These are phyloP conservation scores for Arizona elegans DNA, from an alignment of 2,113 vertebrate species.

Conservation along the genomic window DNA sequence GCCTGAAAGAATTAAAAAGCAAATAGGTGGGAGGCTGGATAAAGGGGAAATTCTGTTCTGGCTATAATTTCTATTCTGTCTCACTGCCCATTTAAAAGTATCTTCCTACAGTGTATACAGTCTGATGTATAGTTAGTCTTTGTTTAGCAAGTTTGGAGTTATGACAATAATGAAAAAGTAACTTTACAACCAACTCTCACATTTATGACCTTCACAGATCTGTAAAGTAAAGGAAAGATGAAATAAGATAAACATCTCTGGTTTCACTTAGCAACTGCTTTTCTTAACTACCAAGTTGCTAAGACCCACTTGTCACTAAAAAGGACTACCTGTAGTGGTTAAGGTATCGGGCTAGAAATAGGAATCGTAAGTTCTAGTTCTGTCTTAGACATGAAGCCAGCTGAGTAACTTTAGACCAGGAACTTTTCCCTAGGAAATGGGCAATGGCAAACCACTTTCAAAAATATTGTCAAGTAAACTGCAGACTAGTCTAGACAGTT, in stretches of 20 bases:
- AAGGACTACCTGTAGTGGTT: not conserved
- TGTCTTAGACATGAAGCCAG: not conserved
- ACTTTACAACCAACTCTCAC: not conserved
- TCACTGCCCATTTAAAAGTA: not conserved
- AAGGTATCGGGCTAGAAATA: not conserved
- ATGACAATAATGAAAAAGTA: not conserved
- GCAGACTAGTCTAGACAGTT: not conserved
- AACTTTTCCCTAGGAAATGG: not conserved
- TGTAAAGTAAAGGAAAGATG: not conserved
- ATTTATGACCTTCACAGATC: not conserved
- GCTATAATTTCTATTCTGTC: not conserved
- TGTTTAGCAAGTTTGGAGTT: not conserved
- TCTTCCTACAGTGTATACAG: not conserved
- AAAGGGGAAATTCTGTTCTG: not conserved
- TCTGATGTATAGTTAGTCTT: not conserved
- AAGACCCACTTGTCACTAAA: not conserved
- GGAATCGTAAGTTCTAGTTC: not conserved
- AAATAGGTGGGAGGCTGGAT: not conserved
- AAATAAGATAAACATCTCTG: not conserved
- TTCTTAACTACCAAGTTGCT: not conserved
- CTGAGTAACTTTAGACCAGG: not conserved
- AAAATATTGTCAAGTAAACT: not conserved
- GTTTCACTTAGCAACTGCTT: not conserved
- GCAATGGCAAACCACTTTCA: not conserved
- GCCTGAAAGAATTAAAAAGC: not conserved